Percentiles rank a stretch among this genome's conserved stretches.
phyloP scores from a whole-genome alignment of 30 jellyfish, hydroid and myxozoan species.

The Chrysaora quinquecirrha region DNA sequence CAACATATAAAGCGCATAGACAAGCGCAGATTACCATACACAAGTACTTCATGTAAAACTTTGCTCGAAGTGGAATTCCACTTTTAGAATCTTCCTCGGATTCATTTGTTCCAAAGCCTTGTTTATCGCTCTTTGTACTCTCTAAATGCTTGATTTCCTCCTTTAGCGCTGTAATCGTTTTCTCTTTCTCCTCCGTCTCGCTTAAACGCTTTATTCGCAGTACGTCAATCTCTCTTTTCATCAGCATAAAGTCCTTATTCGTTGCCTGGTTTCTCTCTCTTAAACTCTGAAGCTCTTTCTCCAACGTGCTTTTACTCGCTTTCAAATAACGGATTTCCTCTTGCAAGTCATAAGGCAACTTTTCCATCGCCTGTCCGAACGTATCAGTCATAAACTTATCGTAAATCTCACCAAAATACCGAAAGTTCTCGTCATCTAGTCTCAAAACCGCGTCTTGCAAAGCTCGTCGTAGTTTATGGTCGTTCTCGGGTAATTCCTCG shows the following conservation, averaged over 20 bases:
- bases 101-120: background rate
- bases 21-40: background rate
- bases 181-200: constrained; percentile 40
- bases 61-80: background rate
- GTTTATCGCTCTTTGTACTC: background rate
- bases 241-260: constrained; percentile 9
- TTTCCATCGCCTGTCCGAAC: constrained; percentile 3
- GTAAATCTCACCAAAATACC: constrained; percentile 43
- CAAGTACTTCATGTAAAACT: background rate
- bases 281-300: constrained; percentile 33
- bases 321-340: constrained; percentile 20
- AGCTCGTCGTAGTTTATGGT: constrained; percentile 47
- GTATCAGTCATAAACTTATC: constrained; percentile 28
- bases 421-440: constrained; percentile 44
- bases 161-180: constrained; percentile 9
- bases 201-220: constrained; percentile 29
- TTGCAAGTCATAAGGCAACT: background rate
- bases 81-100: background rate
- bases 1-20: constrained; percentile 16
- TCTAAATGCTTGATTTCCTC: constrained; percentile 27
- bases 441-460: constrained; percentile 53
- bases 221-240: constrained; percentile 54
- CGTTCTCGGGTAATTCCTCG: background rate
- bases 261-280: constrained; percentile 24
- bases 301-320: constrained; percentile 34